Evolutionary conservation across 2,888 invertebrate species (phyloP).

Genomic region (Aleiodes testaceus): DNA sequence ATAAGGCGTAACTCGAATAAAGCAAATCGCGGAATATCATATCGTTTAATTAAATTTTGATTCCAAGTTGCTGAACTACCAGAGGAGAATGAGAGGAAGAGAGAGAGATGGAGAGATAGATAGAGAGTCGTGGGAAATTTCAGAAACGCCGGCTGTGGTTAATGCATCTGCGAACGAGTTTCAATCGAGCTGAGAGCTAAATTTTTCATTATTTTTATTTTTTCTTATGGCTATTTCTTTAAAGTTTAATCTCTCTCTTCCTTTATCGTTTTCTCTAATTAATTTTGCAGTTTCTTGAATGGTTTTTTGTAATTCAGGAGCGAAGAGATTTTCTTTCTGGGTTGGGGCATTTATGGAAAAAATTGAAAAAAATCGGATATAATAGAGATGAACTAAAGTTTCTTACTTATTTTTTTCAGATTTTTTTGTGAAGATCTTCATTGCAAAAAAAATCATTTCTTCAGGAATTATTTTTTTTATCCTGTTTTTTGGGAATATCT

Average conservation of each 20-base stretch:
- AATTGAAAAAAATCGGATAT: not conserved
- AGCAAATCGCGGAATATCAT: constrained; percentile 65
- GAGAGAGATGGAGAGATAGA: constrained; percentile 38
- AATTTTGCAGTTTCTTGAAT: not conserved
- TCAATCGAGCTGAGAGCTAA: constrained; percentile 24
- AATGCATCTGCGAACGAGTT: constrained; percentile 69
- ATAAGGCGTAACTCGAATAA: constrained; percentile 23
- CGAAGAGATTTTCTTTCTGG: constrained; percentile 23
- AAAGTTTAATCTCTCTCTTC: constrained; percentile 18
- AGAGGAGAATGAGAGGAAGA: not conserved
- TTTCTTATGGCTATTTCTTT: constrained; percentile 10
- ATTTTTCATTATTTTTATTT: constrained; percentile 3
- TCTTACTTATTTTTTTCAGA: not conserved
- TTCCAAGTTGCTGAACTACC: constrained; percentile 60
- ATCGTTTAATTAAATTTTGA: constrained; percentile 73
- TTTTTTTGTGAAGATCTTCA: no score
- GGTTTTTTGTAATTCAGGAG: not conserved
- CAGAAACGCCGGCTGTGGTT: constrained; percentile 67
- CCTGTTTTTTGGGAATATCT: no score
- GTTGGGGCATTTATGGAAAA: not conserved
- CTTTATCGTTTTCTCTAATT: constrained; percentile 8
- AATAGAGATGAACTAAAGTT: no score
- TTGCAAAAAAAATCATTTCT: no score
- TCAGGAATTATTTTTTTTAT: no score
- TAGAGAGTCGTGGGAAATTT: constrained; percentile 47